These are phyloP conservation scores for Stenoptilia bipunctidactyla DNA, from an alignment of 2,888 invertebrate genomes.

Conservation along the genomic window DNA sequence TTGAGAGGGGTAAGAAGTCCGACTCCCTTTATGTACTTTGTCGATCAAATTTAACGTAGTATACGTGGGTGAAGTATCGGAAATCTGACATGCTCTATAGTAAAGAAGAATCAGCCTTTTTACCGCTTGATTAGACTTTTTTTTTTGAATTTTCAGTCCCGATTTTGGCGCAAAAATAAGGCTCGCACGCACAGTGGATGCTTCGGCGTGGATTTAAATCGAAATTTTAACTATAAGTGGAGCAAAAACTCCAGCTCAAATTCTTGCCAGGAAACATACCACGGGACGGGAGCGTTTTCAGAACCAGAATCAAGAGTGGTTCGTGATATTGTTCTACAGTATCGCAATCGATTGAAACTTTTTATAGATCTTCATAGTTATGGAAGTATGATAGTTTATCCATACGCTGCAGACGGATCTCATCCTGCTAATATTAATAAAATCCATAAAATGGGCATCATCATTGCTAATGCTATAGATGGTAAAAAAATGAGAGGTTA, in stretches of 20 bases:
- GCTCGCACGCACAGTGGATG: slow-evolving; percentile 47
- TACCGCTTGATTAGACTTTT: too few relatives aligned
- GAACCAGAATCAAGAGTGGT: too few relatives aligned
- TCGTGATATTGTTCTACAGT: slow-evolving; percentile 61
- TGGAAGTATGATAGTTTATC: slow-evolving; percentile 68
- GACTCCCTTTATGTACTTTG: too few relatives aligned
- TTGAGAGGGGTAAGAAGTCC: too few relatives aligned
- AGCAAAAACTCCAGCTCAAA: slow-evolving; percentile 49
- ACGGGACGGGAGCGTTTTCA: slow-evolving; percentile 72
- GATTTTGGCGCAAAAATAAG: slow-evolving; percentile 78
- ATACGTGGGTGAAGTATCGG: too few relatives aligned
- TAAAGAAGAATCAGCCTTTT: too few relatives aligned
- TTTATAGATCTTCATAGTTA: slow-evolving; percentile 82
- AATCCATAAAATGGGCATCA: slow-evolving; percentile 38
- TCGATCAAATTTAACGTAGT: too few relatives aligned
- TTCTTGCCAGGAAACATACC: slow-evolving; percentile 73
- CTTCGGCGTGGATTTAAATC: slow-evolving; percentile 78
- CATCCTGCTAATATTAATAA: slow-evolving; percentile 53
- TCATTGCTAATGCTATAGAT: slow-evolving; percentile 45
- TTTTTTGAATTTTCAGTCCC: slow-evolving; percentile 64
- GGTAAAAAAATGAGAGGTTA: slow-evolving; percentile 38
- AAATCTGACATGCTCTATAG: too few relatives aligned
- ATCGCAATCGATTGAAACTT: slow-evolving; percentile 61
- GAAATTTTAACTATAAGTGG: slow-evolving; percentile 81
- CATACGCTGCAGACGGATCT: slow-evolving; percentile 30